These are phyloP conservation scores for Rhinoderma darwinii DNA, from an alignment of 2,113 vertebrate genomes.

Conservation along the genomic window DNA sequence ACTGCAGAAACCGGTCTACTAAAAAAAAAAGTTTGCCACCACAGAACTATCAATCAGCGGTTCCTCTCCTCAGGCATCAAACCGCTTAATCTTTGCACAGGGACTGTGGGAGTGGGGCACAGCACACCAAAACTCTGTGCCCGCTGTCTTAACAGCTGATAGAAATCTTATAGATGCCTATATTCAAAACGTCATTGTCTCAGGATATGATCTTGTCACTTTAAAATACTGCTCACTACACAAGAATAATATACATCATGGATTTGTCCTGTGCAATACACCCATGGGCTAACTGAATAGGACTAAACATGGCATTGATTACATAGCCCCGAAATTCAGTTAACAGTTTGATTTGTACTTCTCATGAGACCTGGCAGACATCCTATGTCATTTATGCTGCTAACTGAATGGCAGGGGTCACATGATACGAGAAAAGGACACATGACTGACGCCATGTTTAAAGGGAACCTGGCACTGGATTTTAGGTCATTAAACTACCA, in stretches of 20 bases:
- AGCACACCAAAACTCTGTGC: background rate
- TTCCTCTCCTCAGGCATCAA: too few relatives aligned
- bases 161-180: background rate
- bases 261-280: too few relatives aligned
- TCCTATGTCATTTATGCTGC: background rate
- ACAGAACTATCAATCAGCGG: too few relatives aligned
- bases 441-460: background rate
- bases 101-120: background rate
- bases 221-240: background rate
- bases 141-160: background rate
- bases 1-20: background rate
- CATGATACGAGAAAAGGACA: too few relatives aligned
- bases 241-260: too few relatives aligned
- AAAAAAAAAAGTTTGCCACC: background rate
- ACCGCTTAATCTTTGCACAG: background rate
- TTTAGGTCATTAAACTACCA: too few relatives aligned
- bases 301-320: background rate
- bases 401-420: background rate
- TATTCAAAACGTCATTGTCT: too few relatives aligned
- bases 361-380: background rate
- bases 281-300: too few relatives aligned
- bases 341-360: background rate
- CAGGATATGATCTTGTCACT: too few relatives aligned
- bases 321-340: background rate
- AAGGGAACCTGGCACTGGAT: too few relatives aligned